Conservation (phyloP, 2,113 vertebrate genomes). For the Lepus americanus region DNA sequence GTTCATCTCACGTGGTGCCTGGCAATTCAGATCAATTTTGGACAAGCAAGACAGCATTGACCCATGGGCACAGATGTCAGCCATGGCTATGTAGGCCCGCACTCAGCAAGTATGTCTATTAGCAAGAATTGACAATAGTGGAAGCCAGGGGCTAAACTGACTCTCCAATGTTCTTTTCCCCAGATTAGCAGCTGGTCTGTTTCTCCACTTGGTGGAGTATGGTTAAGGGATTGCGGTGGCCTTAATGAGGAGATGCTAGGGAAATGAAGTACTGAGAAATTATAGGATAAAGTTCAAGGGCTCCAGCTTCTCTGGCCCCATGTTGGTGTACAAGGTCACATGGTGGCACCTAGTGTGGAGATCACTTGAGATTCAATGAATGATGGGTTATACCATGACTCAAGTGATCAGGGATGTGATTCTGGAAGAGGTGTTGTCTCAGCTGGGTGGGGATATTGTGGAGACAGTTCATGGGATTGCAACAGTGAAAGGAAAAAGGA, state of each 20-base stretch:
- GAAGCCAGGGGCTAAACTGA: background rate
- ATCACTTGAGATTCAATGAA: background rate
- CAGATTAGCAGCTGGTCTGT: background rate
- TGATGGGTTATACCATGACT: no score
- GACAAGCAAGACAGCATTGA: no score
- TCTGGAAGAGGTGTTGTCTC: background rate
- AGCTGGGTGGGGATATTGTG: no score
- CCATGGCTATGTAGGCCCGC: background rate
- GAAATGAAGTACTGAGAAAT: background rate
- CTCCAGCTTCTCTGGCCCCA: background rate
- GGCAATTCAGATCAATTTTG: background rate
- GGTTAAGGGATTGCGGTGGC: background rate
- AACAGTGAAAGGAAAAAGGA: no score
- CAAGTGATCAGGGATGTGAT: background rate
- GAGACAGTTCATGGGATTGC: background rate
- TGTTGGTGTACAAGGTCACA: background rate
- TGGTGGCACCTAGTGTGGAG: background rate
- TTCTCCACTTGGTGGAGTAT: no score
- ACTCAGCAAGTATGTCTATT: background rate
- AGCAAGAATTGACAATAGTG: background rate
- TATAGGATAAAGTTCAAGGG: background rate
- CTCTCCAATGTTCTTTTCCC: background rate
- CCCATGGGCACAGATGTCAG: background rate
- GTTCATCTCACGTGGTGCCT: no score
- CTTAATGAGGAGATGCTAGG: background rate